Evolutionary conservation across 2,888 invertebrate species (phyloP), one percentile per base, ranked within the genome.

Genomic region (Polymixis lichenea): DNA sequence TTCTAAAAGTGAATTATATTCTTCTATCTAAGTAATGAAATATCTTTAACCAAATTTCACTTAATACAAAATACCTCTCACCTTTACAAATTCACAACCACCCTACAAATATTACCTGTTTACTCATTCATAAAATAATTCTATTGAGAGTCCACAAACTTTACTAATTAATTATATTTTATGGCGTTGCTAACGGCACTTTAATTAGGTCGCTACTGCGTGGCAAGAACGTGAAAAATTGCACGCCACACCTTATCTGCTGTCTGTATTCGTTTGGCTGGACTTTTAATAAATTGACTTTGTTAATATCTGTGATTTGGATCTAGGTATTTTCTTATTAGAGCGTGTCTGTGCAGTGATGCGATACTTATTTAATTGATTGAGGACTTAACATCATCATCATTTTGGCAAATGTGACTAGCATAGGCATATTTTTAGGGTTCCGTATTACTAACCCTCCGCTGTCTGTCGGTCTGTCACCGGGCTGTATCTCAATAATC

Each of bases 151-250:
- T 64, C 56, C 68, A 51, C 67, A n/a, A 89, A 89, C 85, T 89
- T 88, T 58, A 9, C 78, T 83, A 89, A 89, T 89, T 89, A 89
- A 89, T 89, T 89, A 88, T 87, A 75, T 87, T 88, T 87, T 84
- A 87, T 86, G 84, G 84, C 75, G 80, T 79, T 82, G 89, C 78
- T 85, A 89, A 89, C 80, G 89, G 87, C 86, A 86, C 78, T 89
- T 89, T 87, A 89, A 89, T 89, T 86, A 88, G 83, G 66, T 62
- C 62, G 25, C 71, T 22, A 72, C 51, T 58, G 72, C 69, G 65
- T 65, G 61, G 58, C 19, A 49, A 69, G 56, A 46, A 72, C 72
- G 65, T 80, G 83, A 87, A 88, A 87, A 87, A 87, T 86, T 86
- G 80, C 74, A 79, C 72, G 76, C 83, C 68, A 46, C 56, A 68